Percentiles rank a stretch among this genome's conserved stretches.
Evolutionary conservation across 1,140 invertebrate species (phyloP).

Genomic region (Eciton burchellii): DNA sequence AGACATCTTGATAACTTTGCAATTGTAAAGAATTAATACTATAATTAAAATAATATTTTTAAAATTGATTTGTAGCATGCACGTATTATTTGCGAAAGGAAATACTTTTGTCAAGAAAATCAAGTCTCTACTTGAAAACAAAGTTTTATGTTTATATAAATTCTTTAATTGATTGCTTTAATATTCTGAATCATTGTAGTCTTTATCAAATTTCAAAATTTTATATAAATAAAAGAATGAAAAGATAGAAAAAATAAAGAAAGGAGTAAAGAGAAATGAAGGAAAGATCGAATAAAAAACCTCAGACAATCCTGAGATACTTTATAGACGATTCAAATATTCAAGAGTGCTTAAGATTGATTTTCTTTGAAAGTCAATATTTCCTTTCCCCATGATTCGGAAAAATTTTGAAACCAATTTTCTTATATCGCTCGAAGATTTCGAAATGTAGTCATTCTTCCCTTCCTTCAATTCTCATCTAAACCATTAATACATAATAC

Average conservation of each 20-base stretch:
- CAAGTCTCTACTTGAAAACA: no score
- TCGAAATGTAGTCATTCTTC: not conserved
- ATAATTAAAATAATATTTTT: not conserved
- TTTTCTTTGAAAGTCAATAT: constrained; percentile 21
- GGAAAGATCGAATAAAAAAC: not conserved
- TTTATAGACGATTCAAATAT: constrained; percentile 45
- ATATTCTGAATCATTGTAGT: no score
- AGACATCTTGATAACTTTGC: not conserved
- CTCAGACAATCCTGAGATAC: constrained; percentile 22
- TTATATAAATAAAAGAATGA: not conserved
- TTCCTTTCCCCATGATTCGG: not conserved
- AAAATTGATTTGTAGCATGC: not conserved
- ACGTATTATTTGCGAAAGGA: no score
- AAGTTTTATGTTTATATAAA: no score
- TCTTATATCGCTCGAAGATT: not conserved
- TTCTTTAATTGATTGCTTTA: no score
- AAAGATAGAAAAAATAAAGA: not conserved
- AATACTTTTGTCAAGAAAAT: no score
- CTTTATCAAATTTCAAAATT: no score
- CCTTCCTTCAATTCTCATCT: constrained; percentile 10
- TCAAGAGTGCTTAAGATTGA: constrained; percentile 14
- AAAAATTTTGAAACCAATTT: not conserved
- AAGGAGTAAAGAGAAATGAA: not conserved
- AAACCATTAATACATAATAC: constrained; percentile 9
- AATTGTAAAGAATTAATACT: not conserved